Conservation (phyloP, 2,113 vertebrate species). For the Myrmophylax atrothorax region DNA sequence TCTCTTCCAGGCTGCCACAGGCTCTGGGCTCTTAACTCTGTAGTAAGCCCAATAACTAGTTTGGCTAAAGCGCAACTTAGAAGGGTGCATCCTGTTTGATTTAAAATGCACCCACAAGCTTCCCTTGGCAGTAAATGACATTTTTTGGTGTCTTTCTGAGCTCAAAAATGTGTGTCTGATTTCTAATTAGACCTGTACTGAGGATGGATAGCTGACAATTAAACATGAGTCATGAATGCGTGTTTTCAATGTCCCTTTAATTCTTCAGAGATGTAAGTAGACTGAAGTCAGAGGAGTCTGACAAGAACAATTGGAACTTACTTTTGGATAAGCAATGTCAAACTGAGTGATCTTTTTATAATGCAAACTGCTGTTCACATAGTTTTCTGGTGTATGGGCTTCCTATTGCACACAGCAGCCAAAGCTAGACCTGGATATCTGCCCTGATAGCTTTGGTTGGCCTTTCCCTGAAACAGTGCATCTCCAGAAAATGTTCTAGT, state of each 20-base stretch:
- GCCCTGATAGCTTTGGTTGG: not conserved
- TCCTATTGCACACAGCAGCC: not conserved
- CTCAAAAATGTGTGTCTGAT: slow-evolving; percentile 14
- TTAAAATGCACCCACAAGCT: not conserved
- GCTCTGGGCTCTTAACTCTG: not conserved
- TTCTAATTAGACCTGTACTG: slow-evolving; percentile 32
- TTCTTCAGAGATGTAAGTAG: not conserved
- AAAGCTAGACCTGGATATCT: rapidly evolving
- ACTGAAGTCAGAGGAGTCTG: not conserved
- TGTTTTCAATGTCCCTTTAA: slow-evolving; percentile 30
- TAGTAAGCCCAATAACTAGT: not conserved
- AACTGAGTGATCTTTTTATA: not conserved
- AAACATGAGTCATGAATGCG: not conserved
- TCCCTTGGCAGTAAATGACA: not conserved
- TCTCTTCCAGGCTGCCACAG: not conserved
- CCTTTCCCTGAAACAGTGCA: rapidly evolving
- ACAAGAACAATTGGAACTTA: not conserved
- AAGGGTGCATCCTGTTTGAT: not conserved
- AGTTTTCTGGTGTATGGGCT: not conserved
- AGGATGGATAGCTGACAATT: slow-evolving; percentile 11
- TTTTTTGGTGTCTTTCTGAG: not conserved
- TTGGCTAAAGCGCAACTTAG: not conserved
- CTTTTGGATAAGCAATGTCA: not conserved
- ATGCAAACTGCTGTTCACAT: not conserved
- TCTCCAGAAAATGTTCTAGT: not conserved